Evolutionary conservation across 2,113 vertebrate species (phyloP), one percentile per base, ranked within the genome.

Genomic region (Periophthalmodon schlosseri): DNA sequence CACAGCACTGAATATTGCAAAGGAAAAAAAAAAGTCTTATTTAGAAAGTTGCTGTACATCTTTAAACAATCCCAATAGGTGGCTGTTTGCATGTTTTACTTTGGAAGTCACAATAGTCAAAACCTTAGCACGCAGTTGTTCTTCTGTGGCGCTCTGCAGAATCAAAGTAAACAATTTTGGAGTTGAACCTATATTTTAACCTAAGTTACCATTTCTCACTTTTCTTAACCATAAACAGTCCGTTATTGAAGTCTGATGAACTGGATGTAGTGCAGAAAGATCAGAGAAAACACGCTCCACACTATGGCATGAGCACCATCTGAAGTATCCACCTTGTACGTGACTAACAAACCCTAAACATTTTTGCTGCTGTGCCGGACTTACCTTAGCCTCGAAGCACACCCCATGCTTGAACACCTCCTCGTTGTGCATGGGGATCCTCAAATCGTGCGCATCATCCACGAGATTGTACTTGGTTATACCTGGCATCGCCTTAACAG

Each of bases 401-500:
- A 98, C 95, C 83, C 96, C 96, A 87, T 97, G 95, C 88, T 96
- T 95, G 78, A 97, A 97, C 77, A 95, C 96, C 89, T 96, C 96
- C 71, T 98, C 97, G 94, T 96, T 97, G 93, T 98, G 96, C 92
- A 96, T 91, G 24, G 96, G 96, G 89, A 96, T 93, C 89, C 96
- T 95, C 86, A 96, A 89, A 85, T 98, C 96, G 84, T 96, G 94
- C 78, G 93, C 90, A 78, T 98, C 96, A 70, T 98, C 96, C 84
- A 98, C 96, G 86, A 97, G 92, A 94, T 96, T 97, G 88, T 98
- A 98, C 91, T 96, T 97, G 84, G 95, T 96, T 86, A 96, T 95
- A 77, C 95, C 95, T 81, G 96, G 96, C 96, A 98, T 98, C 91
- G 91, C 93, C 90, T 77, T 44, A 10, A 44, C 58, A 34, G 63